Percentiles rank a stretch among this genome's conserved stretches.
phyloP scores from a whole-genome alignment of 2,888 invertebrate genomes.

The Dione juno region DNA sequence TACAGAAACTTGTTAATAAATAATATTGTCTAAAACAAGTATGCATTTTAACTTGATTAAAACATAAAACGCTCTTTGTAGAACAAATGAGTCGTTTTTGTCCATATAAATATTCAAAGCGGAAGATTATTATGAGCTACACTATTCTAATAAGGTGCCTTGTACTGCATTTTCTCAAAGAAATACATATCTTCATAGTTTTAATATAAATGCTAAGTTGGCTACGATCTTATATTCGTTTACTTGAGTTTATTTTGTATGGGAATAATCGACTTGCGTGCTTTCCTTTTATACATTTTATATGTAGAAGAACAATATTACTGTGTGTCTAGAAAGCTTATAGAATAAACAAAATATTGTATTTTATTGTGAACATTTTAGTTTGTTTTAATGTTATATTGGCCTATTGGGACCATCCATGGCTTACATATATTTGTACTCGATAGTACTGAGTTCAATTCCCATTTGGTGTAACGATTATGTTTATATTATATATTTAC shows the following conservation, averaged over 20 bases:
- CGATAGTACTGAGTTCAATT: no score
- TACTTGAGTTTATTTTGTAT: constrained; percentile 6
- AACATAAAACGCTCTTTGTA: background rate
- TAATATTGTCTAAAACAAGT: background rate
- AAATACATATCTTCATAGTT: constrained; percentile 28
- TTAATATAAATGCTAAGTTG: constrained; percentile 38
- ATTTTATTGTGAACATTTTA: no score
- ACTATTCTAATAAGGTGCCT: constrained; percentile 34
- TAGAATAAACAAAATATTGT: background rate
- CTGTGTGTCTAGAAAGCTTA: background rate
- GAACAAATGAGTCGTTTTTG: constrained; percentile 29
- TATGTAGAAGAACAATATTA: background rate
- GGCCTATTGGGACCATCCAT: no score
- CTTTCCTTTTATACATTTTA: background rate
- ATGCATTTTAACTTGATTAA: background rate
- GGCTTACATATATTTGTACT: no score
- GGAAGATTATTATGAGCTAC: constrained; percentile 32
- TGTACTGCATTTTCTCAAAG: constrained; percentile 38
- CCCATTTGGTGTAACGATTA: no score
- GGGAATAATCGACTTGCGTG: constrained; percentile 11
- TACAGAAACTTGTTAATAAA: background rate
- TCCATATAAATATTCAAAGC: constrained; percentile 36
- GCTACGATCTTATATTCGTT: constrained; percentile 33
- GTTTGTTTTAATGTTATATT: no score
- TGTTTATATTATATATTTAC: no score